Percentiles rank a stretch among this genome's conserved stretches.
These are phyloP conservation scores for Neodiprion fabricii DNA, from an alignment of 1,140 invertebrate species.

Conservation along the genomic window DNA sequence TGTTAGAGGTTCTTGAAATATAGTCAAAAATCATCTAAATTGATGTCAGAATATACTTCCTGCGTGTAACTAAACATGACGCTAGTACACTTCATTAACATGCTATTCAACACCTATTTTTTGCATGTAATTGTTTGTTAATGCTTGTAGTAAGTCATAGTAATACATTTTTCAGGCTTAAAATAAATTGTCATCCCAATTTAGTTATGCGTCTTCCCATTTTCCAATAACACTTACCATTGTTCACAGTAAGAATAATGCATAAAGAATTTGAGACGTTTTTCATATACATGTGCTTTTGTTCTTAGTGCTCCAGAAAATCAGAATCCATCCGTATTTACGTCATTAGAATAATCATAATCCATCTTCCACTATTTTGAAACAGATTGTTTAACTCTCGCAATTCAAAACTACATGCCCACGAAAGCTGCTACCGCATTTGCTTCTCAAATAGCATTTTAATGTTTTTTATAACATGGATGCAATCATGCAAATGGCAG, in stretches of 20 bases:
- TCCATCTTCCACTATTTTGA: too few species aligned
- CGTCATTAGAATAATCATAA: too few species aligned
- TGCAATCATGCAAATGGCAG: neutral
- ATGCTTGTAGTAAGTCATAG: neutral
- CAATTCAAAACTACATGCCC: too few species aligned
- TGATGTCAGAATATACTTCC: neutral
- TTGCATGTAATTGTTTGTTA: neutral
- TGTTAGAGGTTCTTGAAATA: neutral
- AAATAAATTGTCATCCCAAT: neutral
- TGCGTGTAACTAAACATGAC: neutral
- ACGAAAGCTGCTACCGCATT: neutral
- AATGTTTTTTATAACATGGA: neutral
- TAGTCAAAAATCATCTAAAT: neutral
- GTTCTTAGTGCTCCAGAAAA: too few species aligned
- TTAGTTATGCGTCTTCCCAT: neutral
- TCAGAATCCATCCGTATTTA: too few species aligned
- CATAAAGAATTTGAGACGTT: too few species aligned
- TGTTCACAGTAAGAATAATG: too few species aligned
- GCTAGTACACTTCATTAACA: conserved; percentile 1
- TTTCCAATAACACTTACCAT: neutral
- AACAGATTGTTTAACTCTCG: too few species aligned
- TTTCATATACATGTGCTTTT: too few species aligned
- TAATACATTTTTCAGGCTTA: neutral
- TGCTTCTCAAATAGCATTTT: neutral
- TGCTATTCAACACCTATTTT: neutral